A percentile compares a stretch with the other conserved stretches of the same genome.
Conservation (phyloP, 1,140 invertebrate species). For the Hormaphis cornu region DNA sequence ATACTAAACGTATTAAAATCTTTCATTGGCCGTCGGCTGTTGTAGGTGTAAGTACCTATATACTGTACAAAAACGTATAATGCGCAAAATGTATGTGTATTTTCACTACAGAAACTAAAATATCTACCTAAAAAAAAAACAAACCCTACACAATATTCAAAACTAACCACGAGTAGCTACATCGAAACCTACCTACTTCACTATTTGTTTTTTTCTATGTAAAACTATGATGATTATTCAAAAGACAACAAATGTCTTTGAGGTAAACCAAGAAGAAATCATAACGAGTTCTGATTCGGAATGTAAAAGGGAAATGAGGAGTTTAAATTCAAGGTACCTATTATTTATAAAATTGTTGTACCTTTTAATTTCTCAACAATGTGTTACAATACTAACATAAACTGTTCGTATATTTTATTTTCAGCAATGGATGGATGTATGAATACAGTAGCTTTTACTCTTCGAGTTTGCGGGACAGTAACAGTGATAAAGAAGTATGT, state of each 20-base stretch:
- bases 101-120: no score
- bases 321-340: constrained; percentile 7
- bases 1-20: no score
- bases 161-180: no score
- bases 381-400: not conserved
- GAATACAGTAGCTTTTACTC: constrained; percentile 18
- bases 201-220: not conserved
- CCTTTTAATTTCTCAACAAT: not conserved
- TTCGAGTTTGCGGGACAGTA: not conserved
- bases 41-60: no score
- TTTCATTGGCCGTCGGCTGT: no score
- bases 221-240: not conserved
- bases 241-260: not conserved
- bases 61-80: no score
- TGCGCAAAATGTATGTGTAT: no score
- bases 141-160: no score
- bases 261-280: constrained; percentile 17
- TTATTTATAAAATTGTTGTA: not conserved
- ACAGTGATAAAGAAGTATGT: constrained; percentile 13
- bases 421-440: constrained; percentile 5
- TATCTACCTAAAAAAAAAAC: no score
- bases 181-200: no score
- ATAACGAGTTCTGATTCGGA: constrained; percentile 14
- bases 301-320: not conserved
- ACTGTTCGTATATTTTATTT: not conserved